Conservation (phyloP, 2,113 vertebrate genomes). For the Taurulus bubalis region DNA sequence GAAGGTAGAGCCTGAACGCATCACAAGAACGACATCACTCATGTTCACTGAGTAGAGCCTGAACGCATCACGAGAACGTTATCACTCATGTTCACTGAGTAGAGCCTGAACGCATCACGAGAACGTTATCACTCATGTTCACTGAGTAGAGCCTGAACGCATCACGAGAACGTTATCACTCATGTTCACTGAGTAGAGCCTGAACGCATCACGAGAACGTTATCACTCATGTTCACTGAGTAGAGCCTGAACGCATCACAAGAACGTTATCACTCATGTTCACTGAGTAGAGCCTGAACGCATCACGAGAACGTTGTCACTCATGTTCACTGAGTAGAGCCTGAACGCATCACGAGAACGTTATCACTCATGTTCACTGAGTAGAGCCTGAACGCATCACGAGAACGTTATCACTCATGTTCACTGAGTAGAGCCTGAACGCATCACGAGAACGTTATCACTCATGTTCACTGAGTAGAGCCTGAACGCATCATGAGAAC, state of each 20-base stretch:
- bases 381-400: neutral
- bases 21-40: neutral
- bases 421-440: neutral
- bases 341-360: neutral
- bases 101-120: too few relatives aligned
- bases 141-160: too few relatives aligned
- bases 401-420: too few relatives aligned
- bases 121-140: too few relatives aligned
- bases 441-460: neutral
- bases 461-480: neutral
- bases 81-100: too few relatives aligned
- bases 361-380: neutral
- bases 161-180: too few relatives aligned
- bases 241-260: too few relatives aligned
- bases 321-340: neutral
- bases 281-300: neutral
- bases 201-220: too few relatives aligned
- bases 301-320: too few relatives aligned
- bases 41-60: neutral
- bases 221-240: too few relatives aligned
- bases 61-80: neutral
- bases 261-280: neutral
- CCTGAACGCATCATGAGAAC: neutral
- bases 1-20: conserved; percentile 81
- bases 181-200: too few relatives aligned